phyloP scores from a whole-genome alignment of 2,797 vertebrate species.

The Phrynocephalus vlangalii region DNA sequence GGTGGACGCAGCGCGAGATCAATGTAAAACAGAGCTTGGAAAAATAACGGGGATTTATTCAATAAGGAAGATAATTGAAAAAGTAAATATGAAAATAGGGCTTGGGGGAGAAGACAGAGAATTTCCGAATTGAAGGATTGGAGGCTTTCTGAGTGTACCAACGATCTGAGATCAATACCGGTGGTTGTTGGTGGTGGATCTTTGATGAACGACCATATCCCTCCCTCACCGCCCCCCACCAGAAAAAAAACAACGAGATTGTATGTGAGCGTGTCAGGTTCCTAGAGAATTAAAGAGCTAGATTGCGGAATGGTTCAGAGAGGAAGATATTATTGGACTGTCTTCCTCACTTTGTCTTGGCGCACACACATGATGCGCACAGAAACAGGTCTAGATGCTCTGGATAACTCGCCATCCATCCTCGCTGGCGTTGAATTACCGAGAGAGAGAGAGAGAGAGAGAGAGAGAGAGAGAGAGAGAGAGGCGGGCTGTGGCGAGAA shows the following conservation, averaged over 20 bases:
- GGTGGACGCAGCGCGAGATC: constrained; percentile 43
- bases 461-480: background rate
- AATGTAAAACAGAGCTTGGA: constrained; percentile 33
- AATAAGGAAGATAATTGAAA: constrained; percentile 43
- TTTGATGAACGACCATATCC: constrained; percentile 8
- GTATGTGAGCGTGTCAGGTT: constrained; percentile 32
- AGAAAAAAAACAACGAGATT: too few species aligned
- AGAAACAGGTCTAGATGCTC: constrained; percentile 15
- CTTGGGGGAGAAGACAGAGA: background rate
- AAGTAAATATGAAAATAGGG: constrained; percentile 40
- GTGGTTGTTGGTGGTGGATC: background rate
- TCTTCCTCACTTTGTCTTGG: constrained; percentile 24
- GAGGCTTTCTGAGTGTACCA: background rate
- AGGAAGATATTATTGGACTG: constrained; percentile 25
- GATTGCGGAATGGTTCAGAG: constrained; percentile 17
- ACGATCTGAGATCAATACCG: background rate
- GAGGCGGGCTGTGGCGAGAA: background rate
- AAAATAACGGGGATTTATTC: constrained; percentile 58
- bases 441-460: constrained; percentile 1
- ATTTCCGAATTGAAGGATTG: background rate
- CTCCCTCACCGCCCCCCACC: background rate
- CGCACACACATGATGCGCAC: background rate
- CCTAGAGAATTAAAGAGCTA: constrained; percentile 27
- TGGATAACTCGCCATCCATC: constrained; percentile 36
- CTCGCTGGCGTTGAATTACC: constrained; percentile 46